phyloP scores from a whole-genome alignment of 2,113 vertebrate species.

The Centropus unirufus region DNA sequence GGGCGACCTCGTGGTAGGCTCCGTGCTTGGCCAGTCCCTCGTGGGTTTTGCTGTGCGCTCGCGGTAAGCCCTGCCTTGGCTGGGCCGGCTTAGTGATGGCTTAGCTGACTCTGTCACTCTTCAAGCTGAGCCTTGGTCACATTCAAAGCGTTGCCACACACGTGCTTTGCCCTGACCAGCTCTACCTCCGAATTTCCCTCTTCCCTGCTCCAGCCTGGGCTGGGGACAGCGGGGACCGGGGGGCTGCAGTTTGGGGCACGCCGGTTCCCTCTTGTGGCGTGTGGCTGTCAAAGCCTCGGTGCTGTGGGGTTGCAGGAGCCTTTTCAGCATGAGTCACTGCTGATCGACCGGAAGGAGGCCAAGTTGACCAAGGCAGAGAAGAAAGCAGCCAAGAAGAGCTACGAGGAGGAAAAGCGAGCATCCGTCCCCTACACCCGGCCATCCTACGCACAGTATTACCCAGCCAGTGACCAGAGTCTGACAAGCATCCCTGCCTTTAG shows the following conservation, averaged over 20 bases:
- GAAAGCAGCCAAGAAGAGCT: conserved; percentile 97
- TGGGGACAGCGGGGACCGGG: neutral
- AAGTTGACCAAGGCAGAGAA: conserved; percentile 98
- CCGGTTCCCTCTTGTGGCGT: conserved; percentile 38
- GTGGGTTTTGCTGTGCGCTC: neutral
- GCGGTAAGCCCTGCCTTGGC: neutral
- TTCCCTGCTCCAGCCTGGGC: neutral
- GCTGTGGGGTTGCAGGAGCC: conserved; percentile 82
- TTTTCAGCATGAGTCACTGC: conserved; percentile 96
- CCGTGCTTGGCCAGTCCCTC: neutral
- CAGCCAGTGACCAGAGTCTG: conserved; percentile 90
- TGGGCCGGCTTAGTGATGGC: neutral
- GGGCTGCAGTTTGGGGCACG: neutral
- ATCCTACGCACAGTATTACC: conserved; percentile 97
- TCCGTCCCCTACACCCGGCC: conserved; percentile 95
- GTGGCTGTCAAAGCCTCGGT: neutral
- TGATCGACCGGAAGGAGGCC: conserved; percentile 95
- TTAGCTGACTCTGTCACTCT: neutral
- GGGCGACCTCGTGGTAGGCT: neutral
- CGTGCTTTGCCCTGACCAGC: fast-evolving
- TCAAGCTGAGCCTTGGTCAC: neutral
- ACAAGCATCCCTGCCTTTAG: conserved; percentile 93
- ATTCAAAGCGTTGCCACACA: fast-evolving
- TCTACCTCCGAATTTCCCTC: neutral
- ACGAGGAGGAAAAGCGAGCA: conserved; percentile 97